Conservation (phyloP, 2,888 invertebrate genomes). For the Griposia aprilina region DNA sequence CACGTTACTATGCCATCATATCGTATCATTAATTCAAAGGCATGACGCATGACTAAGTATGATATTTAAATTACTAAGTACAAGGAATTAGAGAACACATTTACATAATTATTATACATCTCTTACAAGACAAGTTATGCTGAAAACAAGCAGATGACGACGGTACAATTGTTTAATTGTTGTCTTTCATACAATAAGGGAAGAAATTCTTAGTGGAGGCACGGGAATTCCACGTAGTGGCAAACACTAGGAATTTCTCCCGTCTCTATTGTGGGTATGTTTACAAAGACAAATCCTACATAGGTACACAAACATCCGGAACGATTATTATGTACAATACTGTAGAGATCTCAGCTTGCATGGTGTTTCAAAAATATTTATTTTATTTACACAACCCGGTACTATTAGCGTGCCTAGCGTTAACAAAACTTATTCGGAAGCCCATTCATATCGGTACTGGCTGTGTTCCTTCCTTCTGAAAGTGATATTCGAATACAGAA, state of each 20-base stretch:
- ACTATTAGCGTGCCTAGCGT: too few species aligned
- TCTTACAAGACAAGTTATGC: background rate
- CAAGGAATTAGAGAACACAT: slow-evolving; percentile 20
- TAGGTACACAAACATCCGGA: background rate
- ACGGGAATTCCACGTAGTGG: too few species aligned
- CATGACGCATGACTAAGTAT: background rate
- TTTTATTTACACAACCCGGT: too few species aligned
- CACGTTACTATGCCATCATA: background rate
- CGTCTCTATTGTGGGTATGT: background rate
- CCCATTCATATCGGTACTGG: too few species aligned
- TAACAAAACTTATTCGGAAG: too few species aligned
- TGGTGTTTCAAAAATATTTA: too few species aligned
- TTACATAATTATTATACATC: slow-evolving; percentile 23
- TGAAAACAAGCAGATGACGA: background rate
- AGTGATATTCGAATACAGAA: too few species aligned
- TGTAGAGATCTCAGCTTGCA: too few species aligned
- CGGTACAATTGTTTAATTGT: background rate
- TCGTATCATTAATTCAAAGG: background rate
- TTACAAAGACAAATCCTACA: background rate
- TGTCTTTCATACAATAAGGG: background rate
- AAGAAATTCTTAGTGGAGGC: background rate
- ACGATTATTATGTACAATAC: background rate
- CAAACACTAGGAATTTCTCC: background rate
- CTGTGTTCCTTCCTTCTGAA: too few species aligned
- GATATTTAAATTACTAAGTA: background rate